These are phyloP conservation scores for Acropora tenuis DNA, from an alignment of 64 coral and sea anemone genomes.

Conservation along the genomic window DNA sequence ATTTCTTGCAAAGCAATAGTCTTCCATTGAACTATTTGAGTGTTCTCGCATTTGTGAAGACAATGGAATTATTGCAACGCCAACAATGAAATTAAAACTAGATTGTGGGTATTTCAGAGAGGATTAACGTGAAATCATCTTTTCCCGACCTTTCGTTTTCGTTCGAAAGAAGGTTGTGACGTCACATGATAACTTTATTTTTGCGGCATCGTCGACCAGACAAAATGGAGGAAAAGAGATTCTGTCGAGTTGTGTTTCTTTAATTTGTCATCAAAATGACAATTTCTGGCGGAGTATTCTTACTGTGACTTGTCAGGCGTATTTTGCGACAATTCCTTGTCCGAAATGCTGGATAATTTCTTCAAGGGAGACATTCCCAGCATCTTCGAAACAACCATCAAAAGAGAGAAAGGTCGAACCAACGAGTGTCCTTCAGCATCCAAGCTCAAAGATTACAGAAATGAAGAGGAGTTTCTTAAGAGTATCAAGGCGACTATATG, in stretches of 20 bases:
- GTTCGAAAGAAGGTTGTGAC: neutral
- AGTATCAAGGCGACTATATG: constrained; percentile 80
- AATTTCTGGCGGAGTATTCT: neutral
- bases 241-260: neutral
- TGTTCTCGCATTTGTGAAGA: neutral
- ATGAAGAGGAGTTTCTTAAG: constrained; percentile 88
- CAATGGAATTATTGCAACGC: constrained; percentile 17
- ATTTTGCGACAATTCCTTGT: neutral
- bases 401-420: constrained; percentile 64
- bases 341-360: constrained; percentile 84
- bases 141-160: neutral
- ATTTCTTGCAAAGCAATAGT: constrained; percentile 13
- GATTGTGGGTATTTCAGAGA: neutral
- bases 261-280: neutral
- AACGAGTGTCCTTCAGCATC: constrained; percentile 32
- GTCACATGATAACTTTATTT: constrained; percentile 19
- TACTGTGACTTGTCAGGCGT: neutral
- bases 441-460: constrained; percentile 74
- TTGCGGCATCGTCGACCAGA: neutral
- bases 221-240: constrained; percentile 23
- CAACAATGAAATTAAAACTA: constrained; percentile 6
- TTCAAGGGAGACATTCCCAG: constrained; percentile 94
- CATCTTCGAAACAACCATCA: constrained; percentile 93
- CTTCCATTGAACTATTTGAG: constrained; percentile 2
- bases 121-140: neutral